phyloP scores from a whole-genome alignment of 2,888 invertebrate species.

The Orthonevra nobilis region DNA sequence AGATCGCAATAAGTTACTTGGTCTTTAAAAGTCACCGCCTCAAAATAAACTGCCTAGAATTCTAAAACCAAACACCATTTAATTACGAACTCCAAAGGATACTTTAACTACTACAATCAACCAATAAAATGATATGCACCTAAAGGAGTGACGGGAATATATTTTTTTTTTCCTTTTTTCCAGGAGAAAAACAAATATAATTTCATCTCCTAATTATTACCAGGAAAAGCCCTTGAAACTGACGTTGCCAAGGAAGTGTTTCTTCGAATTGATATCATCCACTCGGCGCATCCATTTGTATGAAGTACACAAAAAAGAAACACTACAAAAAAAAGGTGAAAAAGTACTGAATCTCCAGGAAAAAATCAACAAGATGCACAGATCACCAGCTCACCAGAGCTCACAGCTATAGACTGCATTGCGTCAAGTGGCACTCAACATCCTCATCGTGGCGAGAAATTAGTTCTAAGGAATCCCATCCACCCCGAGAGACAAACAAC shows the following conservation, averaged over 20 bases:
- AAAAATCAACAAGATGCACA: conserved; percentile 20
- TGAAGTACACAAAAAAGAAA: conserved; percentile 2
- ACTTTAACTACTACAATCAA: too few relatives aligned
- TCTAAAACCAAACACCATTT: too few relatives aligned
- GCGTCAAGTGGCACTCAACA: conserved; percentile 54
- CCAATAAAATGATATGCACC: too few relatives aligned
- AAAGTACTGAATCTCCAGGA: conserved; percentile 21
- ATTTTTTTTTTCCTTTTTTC: conserved; percentile 3
- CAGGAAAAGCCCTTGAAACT: conserved; percentile 79
- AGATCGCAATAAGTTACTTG: too few relatives aligned
- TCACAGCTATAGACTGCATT: conserved; percentile 39
- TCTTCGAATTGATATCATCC: conserved; percentile 61
- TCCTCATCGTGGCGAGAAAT: conserved; percentile 30
- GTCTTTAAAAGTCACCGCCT: too few relatives aligned
- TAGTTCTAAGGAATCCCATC: conserved; percentile 58
- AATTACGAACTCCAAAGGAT: too few relatives aligned
- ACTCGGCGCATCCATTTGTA: conserved; percentile 40
- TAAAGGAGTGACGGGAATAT: background rate
- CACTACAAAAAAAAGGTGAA: too few relatives aligned
- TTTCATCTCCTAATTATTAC: conserved; percentile 79
- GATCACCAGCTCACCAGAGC: background rate
- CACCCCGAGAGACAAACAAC: conserved; percentile 6
- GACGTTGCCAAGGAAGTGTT: conserved; percentile 73
- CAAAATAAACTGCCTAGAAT: too few relatives aligned
- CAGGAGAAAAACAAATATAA: conserved; percentile 24